Percentiles rank a stretch among this genome's conserved stretches.
These are phyloP conservation scores for Centropristis striata DNA, from an alignment of 2,113 vertebrate genomes.

Conservation along the genomic window DNA sequence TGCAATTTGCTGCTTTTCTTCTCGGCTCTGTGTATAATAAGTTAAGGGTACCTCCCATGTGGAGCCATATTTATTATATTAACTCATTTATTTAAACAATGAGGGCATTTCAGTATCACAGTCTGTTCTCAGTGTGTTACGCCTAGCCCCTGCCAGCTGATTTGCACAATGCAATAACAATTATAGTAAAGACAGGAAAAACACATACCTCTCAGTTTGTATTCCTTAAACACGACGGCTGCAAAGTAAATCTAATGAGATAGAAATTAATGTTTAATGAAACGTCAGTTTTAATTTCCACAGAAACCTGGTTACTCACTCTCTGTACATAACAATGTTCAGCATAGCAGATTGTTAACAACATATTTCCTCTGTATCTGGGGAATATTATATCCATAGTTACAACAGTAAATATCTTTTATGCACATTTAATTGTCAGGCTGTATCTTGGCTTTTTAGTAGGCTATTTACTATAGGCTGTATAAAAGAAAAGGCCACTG, in stretches of 20 bases:
- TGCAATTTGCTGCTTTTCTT: conserved; percentile 75
- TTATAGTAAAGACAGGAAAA: conserved; percentile 4
- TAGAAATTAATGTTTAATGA: conserved; percentile 21
- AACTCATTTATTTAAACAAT: conserved; percentile 72
- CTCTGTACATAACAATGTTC: background rate
- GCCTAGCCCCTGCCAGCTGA: conserved; percentile 26
- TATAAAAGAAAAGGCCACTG: no score
- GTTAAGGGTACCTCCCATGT: conserved; percentile 68
- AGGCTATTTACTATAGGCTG: no score
- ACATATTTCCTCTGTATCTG: background rate
- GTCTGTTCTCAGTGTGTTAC: conserved; percentile 45
- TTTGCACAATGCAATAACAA: conserved; percentile 35
- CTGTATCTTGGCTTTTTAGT: no score
- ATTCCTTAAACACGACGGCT: conserved; percentile 12
- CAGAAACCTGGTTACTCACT: conserved; percentile 6
- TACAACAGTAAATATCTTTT: background rate
- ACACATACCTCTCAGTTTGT: conserved; percentile 27
- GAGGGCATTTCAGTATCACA: conserved; percentile 42
- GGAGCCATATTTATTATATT: conserved; percentile 68
- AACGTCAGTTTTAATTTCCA: conserved; percentile 23
- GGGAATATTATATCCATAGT: background rate
- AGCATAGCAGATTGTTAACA: background rate
- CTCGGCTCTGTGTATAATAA: conserved; percentile 65
- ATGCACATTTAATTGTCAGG: background rate
- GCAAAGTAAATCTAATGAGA: conserved; percentile 33